Evolutionary conservation across 30 jellyfish, hydroid and myxozoan species (phyloP), one percentile per base, ranked within the genome.

Genomic region (Rhopilema esculentum): DNA sequence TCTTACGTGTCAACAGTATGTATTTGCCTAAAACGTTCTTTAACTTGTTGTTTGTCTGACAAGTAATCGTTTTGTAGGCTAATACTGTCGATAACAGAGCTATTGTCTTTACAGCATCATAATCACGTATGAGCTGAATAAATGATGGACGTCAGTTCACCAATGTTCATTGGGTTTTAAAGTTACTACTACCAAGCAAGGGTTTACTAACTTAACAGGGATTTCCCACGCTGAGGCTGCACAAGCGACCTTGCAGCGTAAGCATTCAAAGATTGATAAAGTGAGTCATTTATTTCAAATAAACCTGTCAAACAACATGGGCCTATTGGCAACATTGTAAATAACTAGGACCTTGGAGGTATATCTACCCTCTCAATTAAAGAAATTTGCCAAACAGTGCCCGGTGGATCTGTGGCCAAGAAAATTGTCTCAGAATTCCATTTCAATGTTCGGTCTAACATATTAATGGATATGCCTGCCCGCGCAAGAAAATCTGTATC

Each of bases 281-380:
- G 81, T 23, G 74, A 75, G 16, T 75, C 86, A 75, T 75, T 51
- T 27, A 75, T 28, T 75, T 75, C 75, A 31, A 75, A 75, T 28
- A 75, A 75, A 7, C 86, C 86, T 8, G 86, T 75, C 62, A 82
- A 79, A 79, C 89, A 63, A 7, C 89, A 53, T 51, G 89, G 89
- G 33, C 89, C 89, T 51, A 79, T 79, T 24, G 78, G 78, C 62
- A 77, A 77, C 53, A 28, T 33, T 33, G 70, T 48, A 24, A 21
- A 31, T 27, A 71, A 71, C 83, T 71, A 26, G 18, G 75, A 75
- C 31, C 85, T 29, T 8, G 75, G 75, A 75, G 85, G 85, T 16
- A 75, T 75, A 7, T 75, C 85, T 23, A 30, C 78, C 27, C 33
- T 30, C 85, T 75, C 76, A 27, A 75, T 23, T 28, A 28, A 28